Evolutionary conservation across 2,797 vertebrate genomes (phyloP).

Genomic region (Sebastes trivittatus): DNA sequence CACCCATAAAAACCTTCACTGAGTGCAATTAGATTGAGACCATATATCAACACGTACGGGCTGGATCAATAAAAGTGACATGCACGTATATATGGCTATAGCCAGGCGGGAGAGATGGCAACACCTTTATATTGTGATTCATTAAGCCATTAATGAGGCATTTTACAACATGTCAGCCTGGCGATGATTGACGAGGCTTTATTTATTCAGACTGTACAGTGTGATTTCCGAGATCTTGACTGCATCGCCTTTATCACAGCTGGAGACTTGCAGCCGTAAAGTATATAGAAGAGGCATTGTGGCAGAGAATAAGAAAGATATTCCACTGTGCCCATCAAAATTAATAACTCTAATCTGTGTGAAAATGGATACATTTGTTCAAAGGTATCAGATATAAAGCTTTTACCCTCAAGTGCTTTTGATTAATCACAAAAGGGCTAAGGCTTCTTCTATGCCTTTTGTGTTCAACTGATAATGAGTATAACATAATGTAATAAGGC

Average conservation of each 20-base stretch:
- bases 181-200: slow-evolving; percentile 73
- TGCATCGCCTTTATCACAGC: slow-evolving; percentile 27
- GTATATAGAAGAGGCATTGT: neutral
- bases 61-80: slow-evolving; percentile 81
- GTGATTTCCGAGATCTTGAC: slow-evolving; percentile 44
- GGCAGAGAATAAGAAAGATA: slow-evolving; percentile 13
- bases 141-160: slow-evolving; percentile 84
- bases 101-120: slow-evolving; percentile 48
- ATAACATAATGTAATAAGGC: slow-evolving; percentile 55
- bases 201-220: slow-evolving; percentile 54
- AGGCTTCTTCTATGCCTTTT: slow-evolving; percentile 58
- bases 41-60: slow-evolving; percentile 77
- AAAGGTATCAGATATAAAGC: slow-evolving; percentile 65
- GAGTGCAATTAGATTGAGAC: slow-evolving; percentile 79
- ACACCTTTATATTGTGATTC: slow-evolving; percentile 78
- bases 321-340: slow-evolving; percentile 42
- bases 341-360: slow-evolving; percentile 55
- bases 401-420: slow-evolving; percentile 58
- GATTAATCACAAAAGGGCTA: slow-evolving; percentile 57
- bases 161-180: slow-evolving; percentile 73
- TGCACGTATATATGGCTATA: slow-evolving; percentile 50
- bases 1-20: slow-evolving; percentile 74
- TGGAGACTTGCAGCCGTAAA: slow-evolving; percentile 1
- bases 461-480: slow-evolving; percentile 59
- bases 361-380: slow-evolving; percentile 67